Evolutionary conservation across 2,888 invertebrate species (phyloP).

Genomic region (Epicampocera succincta): DNA sequence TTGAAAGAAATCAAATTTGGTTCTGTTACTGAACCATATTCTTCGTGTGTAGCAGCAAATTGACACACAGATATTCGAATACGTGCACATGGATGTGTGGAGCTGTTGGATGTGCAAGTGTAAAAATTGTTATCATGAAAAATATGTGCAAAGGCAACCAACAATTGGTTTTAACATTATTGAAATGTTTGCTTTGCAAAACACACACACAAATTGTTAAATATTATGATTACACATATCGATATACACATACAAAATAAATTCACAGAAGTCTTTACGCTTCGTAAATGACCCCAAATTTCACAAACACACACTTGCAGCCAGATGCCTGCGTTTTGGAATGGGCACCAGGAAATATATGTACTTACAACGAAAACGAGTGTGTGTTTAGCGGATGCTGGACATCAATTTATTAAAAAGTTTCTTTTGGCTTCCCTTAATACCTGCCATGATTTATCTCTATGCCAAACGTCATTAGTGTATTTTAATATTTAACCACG

Average conservation of each 20-base stretch:
- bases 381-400: no score
- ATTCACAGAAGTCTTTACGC: no score
- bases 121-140: conserved; percentile 1
- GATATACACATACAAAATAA: background rate
- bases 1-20: conserved; percentile 43
- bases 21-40: conserved; percentile 14
- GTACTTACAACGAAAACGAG: no score
- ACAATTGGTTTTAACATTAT: conserved; percentile 41
- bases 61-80: background rate
- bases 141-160: conserved; percentile 21
- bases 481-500: background rate
- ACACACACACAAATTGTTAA: conserved; percentile 44
- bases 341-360: background rate
- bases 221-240: conserved; percentile 4
- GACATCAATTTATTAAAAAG: no score
- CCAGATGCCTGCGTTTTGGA: background rate
- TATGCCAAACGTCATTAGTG: background rate
- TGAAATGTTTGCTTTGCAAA: conserved; percentile 45
- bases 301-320: background rate
- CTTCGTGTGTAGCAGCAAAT: background rate
- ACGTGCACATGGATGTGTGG: background rate
- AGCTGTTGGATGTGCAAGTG: background rate
- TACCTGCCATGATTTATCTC: background rate
- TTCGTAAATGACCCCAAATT: background rate
- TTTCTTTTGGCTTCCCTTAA: no score